A percentile compares a stretch with the other conserved stretches of the same genome.
Conservation (phyloP, 2,888 invertebrate genomes). For the Rhogogaster chlorosoma region DNA sequence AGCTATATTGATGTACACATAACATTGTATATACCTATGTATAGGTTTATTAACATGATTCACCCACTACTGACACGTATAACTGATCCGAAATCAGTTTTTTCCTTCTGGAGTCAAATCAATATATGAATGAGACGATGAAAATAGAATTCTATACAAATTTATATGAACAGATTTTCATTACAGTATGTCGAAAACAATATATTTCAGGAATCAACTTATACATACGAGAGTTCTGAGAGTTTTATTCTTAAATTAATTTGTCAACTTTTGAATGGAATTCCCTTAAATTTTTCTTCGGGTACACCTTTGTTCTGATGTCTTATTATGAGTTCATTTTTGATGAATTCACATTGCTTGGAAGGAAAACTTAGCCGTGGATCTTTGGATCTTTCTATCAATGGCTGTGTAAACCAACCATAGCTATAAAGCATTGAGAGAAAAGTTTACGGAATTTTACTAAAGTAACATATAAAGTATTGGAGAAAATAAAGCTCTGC, state of each 20-base stretch:
- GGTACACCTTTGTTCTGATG: conserved; percentile 61
- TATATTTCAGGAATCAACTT: conserved; percentile 17
- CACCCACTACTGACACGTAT: neutral
- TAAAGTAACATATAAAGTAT: neutral
- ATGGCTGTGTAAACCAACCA: conserved; percentile 68
- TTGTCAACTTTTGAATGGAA: conserved; percentile 63
- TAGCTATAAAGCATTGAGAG: conserved; percentile 62
- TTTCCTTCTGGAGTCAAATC: neutral
- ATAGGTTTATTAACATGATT: neutral
- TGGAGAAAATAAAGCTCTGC: conserved; percentile 46
- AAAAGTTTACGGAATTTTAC: neutral
- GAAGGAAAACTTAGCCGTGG: conserved; percentile 66
- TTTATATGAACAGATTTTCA: neutral
- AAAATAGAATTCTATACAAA: neutral
- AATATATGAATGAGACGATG: neutral
- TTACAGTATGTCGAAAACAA: neutral
- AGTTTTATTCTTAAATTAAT: conserved; percentile 53
- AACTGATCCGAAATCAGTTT: neutral
- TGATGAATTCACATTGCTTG: conserved; percentile 65
- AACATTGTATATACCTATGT: neutral
- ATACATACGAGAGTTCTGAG: neutral
- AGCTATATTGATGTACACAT: neutral
- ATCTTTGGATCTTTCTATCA: conserved; percentile 65
- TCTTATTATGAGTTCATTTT: conserved; percentile 65
- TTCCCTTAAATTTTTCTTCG: conserved; percentile 64